Evolutionary conservation across 1,140 invertebrate genomes (phyloP).

Genomic region (Panulirus ornatus): DNA sequence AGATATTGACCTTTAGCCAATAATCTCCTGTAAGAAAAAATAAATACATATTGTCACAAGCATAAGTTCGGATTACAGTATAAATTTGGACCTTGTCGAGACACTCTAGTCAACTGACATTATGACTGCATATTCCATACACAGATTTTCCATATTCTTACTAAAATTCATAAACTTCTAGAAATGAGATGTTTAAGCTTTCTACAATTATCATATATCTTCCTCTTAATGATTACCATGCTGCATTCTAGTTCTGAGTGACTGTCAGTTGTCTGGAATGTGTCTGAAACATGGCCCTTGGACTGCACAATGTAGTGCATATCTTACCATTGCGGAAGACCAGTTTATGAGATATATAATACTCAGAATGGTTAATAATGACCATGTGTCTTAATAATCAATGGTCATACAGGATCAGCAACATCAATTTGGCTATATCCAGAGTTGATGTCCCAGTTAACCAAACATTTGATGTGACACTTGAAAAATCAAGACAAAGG

Average conservation of each 20-base stretch:
- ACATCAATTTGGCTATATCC: no score
- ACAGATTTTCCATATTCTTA: not conserved
- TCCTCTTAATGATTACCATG: not conserved
- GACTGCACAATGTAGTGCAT: not conserved
- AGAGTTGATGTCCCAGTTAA: no score
- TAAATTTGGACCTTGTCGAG: not conserved
- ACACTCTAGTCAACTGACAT: not conserved
- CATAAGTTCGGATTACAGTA: not conserved
- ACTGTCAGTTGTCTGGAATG: conserved; percentile 16
- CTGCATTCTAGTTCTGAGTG: not conserved
- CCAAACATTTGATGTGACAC: no score
- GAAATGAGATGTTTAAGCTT: not conserved
- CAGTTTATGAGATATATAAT: no score
- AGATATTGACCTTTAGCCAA: no score
- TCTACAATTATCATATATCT: not conserved
- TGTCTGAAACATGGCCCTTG: not conserved
- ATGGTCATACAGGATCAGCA: no score
- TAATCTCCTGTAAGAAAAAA: not conserved
- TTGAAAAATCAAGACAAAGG: no score
- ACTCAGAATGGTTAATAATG: not conserved
- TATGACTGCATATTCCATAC: not conserved
- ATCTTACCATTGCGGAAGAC: conserved; percentile 45
- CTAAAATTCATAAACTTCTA: not conserved
- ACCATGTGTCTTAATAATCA: no score
- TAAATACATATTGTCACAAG: not conserved